Base-by-base conservation (phyloP, 2,888 invertebrate genomes). In the Brachyptera putata region DNA sequence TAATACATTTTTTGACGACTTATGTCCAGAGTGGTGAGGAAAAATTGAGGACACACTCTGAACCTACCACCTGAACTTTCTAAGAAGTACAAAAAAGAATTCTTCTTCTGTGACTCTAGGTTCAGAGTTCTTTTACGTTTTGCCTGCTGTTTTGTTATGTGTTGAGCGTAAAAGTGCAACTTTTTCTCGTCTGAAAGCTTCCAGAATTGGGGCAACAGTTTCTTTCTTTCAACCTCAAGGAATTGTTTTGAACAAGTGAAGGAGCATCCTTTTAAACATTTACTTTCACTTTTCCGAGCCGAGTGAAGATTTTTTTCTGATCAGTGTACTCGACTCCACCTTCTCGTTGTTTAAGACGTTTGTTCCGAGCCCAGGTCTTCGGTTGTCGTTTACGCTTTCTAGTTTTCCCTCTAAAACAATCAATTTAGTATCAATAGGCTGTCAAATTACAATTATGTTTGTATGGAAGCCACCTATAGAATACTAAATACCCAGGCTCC, bases 111-210 rank as follows among this genome's bases (percentile, higher is more conserved):
- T 13, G 11, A 5, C 25, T 48, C 48, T 7, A 13, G 24, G 16
- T 13, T 48, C 24, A 25, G 24, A 11, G 48, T 48, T 11, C 48
- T 11, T 16, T 24, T 48, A n/a, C 48, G 48, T 11, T 24, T 16
- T 18, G 43, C 21, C n/a, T 11, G 11, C 22, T 5, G 25, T n/a
- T 25, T 9, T 22, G 24, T 26, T n/a, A 13, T 24, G 22, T 48
- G 48, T 16, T 26, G 48, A 11, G 48, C 48, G 25, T 48, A 48
- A 48, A 48, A 48, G 25, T 48, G 24, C 25, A 48, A 25, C 26
- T 48, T 48, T 26, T 48, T 48, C 13, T 48, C 48, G 25, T 48
- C 48, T 16, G 11, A 14, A 11, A 48, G 48, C 48, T 25, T 48
- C 48, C 48, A 48, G 16, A 48, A 48, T 3, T 48, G 48, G 13